Evolutionary conservation across 2,888 invertebrate genomes (phyloP).

Genomic region (Hesperia comma): DNA sequence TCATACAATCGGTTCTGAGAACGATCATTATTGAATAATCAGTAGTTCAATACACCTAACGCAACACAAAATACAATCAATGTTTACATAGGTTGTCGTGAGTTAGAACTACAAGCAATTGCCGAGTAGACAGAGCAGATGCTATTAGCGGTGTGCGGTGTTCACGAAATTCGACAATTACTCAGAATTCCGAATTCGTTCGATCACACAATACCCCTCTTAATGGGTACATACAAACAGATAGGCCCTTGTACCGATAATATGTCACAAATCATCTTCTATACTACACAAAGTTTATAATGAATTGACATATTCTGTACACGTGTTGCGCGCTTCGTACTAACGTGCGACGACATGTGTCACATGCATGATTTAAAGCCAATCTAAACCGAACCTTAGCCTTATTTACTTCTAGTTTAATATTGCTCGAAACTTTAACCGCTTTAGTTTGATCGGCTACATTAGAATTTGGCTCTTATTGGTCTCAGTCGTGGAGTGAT

Average conservation of each 20-base stretch:
- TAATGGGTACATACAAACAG: constrained; percentile 72
- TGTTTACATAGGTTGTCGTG: constrained; percentile 13
- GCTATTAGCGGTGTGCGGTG: constrained; percentile 47
- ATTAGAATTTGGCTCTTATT: constrained; percentile 51
- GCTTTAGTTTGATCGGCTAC: constrained; percentile 40
- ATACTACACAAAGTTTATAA: constrained; percentile 79
- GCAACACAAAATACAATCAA: background rate
- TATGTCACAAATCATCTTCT: constrained; percentile 82
- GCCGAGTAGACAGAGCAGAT: constrained; percentile 60
- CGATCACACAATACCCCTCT: constrained; percentile 71
- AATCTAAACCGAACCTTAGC: constrained; percentile 45
- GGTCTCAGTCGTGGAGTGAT: constrained; percentile 43
- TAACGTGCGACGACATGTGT: constrained; percentile 49
- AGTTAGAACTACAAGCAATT: constrained; percentile 43
- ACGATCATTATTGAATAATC: background rate
- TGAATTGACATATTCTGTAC: constrained; percentile 82
- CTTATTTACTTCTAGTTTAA: constrained; percentile 40
- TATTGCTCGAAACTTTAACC: constrained; percentile 37
- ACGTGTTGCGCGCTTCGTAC: constrained; percentile 65
- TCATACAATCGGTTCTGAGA: background rate
- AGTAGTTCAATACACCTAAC: background rate
- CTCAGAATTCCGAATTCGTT: constrained; percentile 59
- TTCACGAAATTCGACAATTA: constrained; percentile 72
- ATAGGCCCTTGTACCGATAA: constrained; percentile 77
- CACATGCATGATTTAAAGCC: constrained; percentile 41